Evolutionary conservation across 2,888 invertebrate genomes (phyloP), one percentile per base, ranked within the genome.

Genomic region (Vandiemenella viatica): DNA sequence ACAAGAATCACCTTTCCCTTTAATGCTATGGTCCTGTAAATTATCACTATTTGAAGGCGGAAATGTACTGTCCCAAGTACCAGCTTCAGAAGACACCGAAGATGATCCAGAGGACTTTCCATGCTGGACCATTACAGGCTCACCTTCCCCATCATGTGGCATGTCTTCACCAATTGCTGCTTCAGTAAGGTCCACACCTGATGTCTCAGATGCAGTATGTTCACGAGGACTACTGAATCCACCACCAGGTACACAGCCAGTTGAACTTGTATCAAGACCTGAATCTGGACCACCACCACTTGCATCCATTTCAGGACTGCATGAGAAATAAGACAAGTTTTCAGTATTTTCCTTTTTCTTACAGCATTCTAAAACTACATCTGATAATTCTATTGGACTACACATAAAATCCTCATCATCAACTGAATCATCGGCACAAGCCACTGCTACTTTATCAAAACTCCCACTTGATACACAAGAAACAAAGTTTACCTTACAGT

Each of bases 21-120:
- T n/a, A n/a, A n/a, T n/a, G n/a, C n/a, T n/a, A n/a, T n/a, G n/a
- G n/a, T n/a, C n/a, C n/a, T n/a, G n/a, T n/a, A n/a, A 10, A 32
- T 10, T 32, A 32, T 32, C 21, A 42, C 10, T 19, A 21, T 19
- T 42, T 3, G 42, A 17, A 15, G 43, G 21, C 17, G 42, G 46
- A 15, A 50, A 50, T 2, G 43, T 40, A 22, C 32, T 43, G 60
- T 78, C 78, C 78, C 78, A 78, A 16, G 77, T 76, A 41, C 76
- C 76, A 16, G 76, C 75, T 63, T 77, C 77, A 6, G 77, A 77
- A 23, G 77, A 78, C 47, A 76, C 66, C 1, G 78, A 77, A 4
- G 77, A 76, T 1, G 49, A 50, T 26, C 21, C 44, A 17, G 50
- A 50, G n/a, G 45, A 49, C 4, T 49, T 49, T 5, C 22, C 20